Conservation (phyloP, 2,113 vertebrate genomes). For the Chlorodrepanis virens region DNA sequence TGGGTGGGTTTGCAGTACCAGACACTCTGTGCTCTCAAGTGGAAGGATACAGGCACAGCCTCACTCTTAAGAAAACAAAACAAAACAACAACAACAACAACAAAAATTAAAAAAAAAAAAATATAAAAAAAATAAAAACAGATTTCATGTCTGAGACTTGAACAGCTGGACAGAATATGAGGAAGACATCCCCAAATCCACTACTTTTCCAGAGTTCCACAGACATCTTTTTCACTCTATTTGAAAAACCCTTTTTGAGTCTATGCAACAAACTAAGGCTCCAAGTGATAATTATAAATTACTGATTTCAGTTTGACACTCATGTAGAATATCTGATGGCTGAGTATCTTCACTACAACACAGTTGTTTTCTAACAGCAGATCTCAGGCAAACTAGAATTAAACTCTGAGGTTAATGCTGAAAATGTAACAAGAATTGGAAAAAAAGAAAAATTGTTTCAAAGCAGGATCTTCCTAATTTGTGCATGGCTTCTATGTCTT, state of each 20-base stretch:
- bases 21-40: neutral
- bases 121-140: too few relatives aligned
- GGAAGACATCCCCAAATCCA: neutral
- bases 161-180: neutral
- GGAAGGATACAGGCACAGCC: neutral
- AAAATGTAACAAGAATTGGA: neutral
- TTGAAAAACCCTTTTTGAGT: neutral
- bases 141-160: neutral
- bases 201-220: neutral
- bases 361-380: neutral
- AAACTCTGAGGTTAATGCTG: neutral
- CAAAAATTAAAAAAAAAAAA: neutral
- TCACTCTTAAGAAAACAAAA: neutral
- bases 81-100: neutral
- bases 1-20: neutral
- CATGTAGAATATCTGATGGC: neutral
- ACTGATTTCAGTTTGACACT: neutral
- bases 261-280: neutral
- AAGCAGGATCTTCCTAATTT: neutral
- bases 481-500: neutral
- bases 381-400: neutral
- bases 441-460: neutral
- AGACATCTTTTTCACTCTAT: neutral
- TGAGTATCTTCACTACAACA: neutral
- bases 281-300: neutral